Conservation (phyloP, 1,140 invertebrate genomes). For the Meloidogyne floridensis region DNA sequence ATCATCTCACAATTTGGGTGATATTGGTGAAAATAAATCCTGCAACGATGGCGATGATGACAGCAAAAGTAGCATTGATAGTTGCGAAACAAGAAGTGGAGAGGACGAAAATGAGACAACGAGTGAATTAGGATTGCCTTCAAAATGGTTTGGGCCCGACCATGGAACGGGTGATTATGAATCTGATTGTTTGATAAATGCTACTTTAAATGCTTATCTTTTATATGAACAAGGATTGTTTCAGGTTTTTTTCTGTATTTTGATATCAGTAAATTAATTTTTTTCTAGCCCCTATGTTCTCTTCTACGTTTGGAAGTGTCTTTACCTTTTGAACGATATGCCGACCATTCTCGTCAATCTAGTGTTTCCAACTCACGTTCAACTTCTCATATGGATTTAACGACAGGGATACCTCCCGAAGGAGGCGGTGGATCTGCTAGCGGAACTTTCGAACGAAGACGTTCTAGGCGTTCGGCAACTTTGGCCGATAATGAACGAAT, state of each 20-base stretch:
- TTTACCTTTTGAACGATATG: constrained; percentile 46
- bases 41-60: neutral
- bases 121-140: neutral
- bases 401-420: constrained; percentile 19
- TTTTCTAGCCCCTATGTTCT: constrained; percentile 47
- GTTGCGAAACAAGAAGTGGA: neutral
- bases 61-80: neutral
- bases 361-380: constrained; percentile 48
- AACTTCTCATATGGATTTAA: constrained; percentile 54
- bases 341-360: constrained; percentile 32
- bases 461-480: constrained; percentile 45
- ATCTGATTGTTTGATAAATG: constrained; percentile 47
- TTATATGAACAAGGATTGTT: constrained; percentile 53
- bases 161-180: constrained; percentile 56
- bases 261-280: neutral
- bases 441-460: constrained; percentile 37
- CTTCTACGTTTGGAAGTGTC: constrained; percentile 50
- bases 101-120: constrained; percentile 9
- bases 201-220: constrained; percentile 55
- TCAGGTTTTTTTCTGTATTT: constrained; percentile 35
- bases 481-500: constrained; percentile 63
- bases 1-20: neutral
- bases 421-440: constrained; percentile 10
- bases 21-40: neutral
- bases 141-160: constrained; percentile 25